These are phyloP conservation scores for Radopholus similis DNA, from an alignment of 1,140 invertebrate species.

Conservation along the genomic window DNA sequence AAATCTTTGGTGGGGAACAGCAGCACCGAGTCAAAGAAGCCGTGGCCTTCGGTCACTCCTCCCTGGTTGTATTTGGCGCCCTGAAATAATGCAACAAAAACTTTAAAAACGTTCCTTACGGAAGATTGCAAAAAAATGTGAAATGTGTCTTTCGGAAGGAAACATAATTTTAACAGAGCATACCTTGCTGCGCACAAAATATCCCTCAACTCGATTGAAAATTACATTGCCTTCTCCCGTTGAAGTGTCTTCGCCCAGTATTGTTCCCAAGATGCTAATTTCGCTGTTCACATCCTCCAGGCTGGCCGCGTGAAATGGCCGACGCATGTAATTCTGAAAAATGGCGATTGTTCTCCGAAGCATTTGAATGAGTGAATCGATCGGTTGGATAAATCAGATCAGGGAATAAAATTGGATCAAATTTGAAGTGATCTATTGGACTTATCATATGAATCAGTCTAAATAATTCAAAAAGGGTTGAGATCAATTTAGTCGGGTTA, in stretches of 20 bases:
- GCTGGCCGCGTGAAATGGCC: background rate
- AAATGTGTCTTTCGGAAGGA: no score
- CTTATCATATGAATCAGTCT: no score
- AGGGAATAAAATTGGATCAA: background rate
- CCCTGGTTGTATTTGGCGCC: background rate
- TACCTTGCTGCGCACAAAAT: slow-evolving; percentile 4
- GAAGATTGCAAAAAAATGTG: no score
- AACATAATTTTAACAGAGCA: background rate
- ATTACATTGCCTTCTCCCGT: background rate
- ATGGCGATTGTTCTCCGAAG: background rate
- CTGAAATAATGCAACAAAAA: background rate
- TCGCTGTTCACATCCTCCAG: slow-evolving; percentile 3
- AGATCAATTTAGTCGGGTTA: no score
- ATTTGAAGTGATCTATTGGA: background rate
- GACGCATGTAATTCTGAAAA: slow-evolving; percentile 7
- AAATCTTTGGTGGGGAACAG: background rate
- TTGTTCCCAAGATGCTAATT: slow-evolving; percentile 1
- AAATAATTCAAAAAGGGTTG: no score
- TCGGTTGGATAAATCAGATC: no score
- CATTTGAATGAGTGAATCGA: background rate
- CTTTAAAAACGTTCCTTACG: no score
- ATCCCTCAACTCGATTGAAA: background rate
- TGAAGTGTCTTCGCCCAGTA: background rate
- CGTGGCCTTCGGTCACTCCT: background rate
- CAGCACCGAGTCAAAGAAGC: background rate